Base-by-base conservation (phyloP, 2,888 invertebrate genomes). In the Lumbricus terrestris region DNA sequence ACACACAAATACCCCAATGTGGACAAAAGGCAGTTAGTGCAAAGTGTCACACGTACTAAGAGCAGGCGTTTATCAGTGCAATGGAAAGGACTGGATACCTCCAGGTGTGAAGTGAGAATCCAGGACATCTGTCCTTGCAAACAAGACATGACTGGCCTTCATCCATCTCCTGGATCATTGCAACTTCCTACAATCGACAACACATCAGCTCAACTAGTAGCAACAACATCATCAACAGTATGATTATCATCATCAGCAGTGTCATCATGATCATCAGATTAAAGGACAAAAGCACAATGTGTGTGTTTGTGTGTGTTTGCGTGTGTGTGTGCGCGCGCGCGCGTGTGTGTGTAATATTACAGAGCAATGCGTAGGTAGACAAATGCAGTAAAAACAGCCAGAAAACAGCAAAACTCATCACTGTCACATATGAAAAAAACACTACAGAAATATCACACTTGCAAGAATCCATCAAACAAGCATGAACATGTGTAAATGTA, bases 101-200 rank as follows among this genome's bases (percentile, higher is more conserved):
- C 98, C 98, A 98, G 93, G 96, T 96, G 95, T 98, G 98, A 90
- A 97, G 96, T 91, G 96, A 96, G 95, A 97, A 98, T 89, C 98
- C 98, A n/a, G 97, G 96, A 95, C 98, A 98, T 91, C 96, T 96
- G 93, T 97, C 97, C 90, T 96, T 96, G 94, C 98, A 98, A 94
- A 96, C 96, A 94, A 97, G 96, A 94, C 98, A 98, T 83, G 97
- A 97, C 93, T 97, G 97, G 38, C 97, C 98, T 93, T 97, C 97
- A 92, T 97, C 97, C 89, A 97, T 96, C 95, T 98, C 98, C 94
- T 97, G 97, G 94, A 98, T 97, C 93, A 97, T 96, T 42, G 93
- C 35, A 83, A 83, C 83, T 33, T 33, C 83, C 83, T 83, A 35
- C 83, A 20, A 83, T 23, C 54, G 29, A 54, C 54, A 54, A 29